Percentiles rank a stretch among this genome's conserved stretches.
Evolutionary conservation across 1,140 invertebrate genomes (phyloP).

Genomic region (Drosophila nigromelanica): DNA sequence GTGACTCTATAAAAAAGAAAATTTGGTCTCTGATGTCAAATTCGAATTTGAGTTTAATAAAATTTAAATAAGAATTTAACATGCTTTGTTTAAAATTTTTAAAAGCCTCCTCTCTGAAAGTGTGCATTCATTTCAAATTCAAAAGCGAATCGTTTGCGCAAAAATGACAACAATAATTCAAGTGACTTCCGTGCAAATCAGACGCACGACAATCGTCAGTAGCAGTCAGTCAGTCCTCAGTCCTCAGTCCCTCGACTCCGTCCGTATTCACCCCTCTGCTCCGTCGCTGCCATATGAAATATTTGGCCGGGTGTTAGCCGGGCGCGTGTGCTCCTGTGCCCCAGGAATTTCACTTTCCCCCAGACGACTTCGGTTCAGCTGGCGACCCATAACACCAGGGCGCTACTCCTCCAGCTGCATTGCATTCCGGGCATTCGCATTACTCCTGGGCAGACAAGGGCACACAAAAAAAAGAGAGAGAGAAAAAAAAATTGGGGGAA

Average conservation of each 20-base stretch:
- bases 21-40: too few relatives aligned
- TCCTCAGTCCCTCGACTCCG: not conserved
- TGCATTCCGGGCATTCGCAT: constrained; percentile 60
- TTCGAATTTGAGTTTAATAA: too few relatives aligned
- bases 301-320: constrained; percentile 37
- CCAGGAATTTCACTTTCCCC: constrained; percentile 73
- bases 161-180: constrained; percentile 54
- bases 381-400: constrained; percentile 20
- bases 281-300: constrained; percentile 61
- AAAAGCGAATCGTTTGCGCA: constrained; percentile 29
- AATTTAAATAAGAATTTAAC: too few relatives aligned
- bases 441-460: constrained; percentile 41
- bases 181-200: constrained; percentile 55
- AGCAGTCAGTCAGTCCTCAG: not conserved
- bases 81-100: not conserved
- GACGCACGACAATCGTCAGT: constrained; percentile 36
- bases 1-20: too few relatives aligned
- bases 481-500: not conserved
- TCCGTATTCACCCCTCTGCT: constrained; percentile 9
- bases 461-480: constrained; percentile 18
- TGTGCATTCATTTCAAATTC: constrained; percentile 15
- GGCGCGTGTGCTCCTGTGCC: constrained; percentile 34
- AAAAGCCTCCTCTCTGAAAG: too few relatives aligned
- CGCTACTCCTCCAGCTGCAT: constrained; percentile 19
- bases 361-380: constrained; percentile 35